Evolutionary conservation across 2,888 invertebrate genomes (phyloP), one percentile per base, ranked within the genome.

Genomic region (Nephrotoma flavescens): DNA sequence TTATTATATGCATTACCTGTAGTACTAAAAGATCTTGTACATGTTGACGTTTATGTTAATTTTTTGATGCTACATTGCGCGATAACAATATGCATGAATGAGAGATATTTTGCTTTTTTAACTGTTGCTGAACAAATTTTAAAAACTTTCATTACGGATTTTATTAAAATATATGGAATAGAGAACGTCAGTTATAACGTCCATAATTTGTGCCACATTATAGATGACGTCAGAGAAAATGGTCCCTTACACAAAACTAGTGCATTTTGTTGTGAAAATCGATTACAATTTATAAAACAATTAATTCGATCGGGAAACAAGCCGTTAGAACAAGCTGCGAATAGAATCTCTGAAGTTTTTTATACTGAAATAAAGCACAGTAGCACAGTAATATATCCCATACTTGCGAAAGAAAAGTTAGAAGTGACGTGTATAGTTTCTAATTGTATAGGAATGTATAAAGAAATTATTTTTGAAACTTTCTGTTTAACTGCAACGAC

Each of bases 51-150:
- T 15, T 88, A 86, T 83, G 9, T 31, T 41, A 89, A 89, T 85
- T 89, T 89, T 87, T 45, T 89, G 41, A 41, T 7, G 6, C 52
- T 89, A 2, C 88, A 87, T 86, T 89, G 89, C 42, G 88, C 87
- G 12, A 87, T 89, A 5, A 89, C 88, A 6, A 89, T 89, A 83
- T 89, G 88, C 86, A 88, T 88, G 0, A 86, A n/a, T 86, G 57
- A 88, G 86, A 52, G 86, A 42, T 87, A 88, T 85, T 85, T 86
- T 71, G 19, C 44, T 15, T 86, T 87, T 4, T 45, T 89, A 42
- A 86, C 86, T 31, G 5, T 88, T 4, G 87, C 88, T 42, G 15
- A 88, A 52, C 71, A 88, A 84, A 7, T 89, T 6, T 86, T 89
- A 19, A n/a, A 83, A 47, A 19, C 87, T 85, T 89, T 88, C 87